Evolutionary conservation across 2,113 vertebrate genomes (phyloP).

Genomic region (Paradisaea rubra): DNA sequence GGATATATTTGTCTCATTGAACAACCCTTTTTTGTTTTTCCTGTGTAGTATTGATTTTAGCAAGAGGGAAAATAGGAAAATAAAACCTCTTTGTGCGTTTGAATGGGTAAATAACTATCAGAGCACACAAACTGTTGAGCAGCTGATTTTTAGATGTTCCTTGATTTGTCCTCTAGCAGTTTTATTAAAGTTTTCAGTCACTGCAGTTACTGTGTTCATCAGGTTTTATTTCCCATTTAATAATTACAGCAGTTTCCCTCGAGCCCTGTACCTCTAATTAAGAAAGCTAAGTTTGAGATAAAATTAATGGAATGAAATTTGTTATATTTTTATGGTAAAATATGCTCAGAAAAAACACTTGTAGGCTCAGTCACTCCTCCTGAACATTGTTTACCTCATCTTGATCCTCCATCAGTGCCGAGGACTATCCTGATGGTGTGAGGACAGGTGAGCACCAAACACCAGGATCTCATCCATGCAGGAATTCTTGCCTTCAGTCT

Average conservation of each 20-base stretch:
- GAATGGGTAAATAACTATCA: background rate
- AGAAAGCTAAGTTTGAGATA: background rate
- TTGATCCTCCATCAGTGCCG: background rate
- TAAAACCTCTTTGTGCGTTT: background rate
- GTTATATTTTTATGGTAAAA: background rate
- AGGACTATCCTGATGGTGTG: background rate
- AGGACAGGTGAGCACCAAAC: background rate
- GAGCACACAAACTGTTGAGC: background rate
- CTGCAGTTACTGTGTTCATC: background rate
- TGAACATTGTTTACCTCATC: background rate
- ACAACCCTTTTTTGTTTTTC: background rate
- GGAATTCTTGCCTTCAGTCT: background rate
- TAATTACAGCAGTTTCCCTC: background rate
- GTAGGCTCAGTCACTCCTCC: background rate
- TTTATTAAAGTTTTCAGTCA: background rate
- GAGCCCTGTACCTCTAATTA: background rate
- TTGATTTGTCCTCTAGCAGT: background rate
- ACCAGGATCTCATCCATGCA: background rate
- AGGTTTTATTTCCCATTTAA: slow-evolving; percentile 1
- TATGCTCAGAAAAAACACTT: background rate
- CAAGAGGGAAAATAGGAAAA: background rate
- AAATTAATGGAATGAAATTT: background rate
- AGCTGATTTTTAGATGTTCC: background rate
- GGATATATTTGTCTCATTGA: background rate
- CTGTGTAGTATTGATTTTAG: background rate